Percentiles rank a stretch among this genome's conserved stretches.
These are phyloP conservation scores for Oreohelix idahoensis DNA, from an alignment of 1,140 invertebrate species.

Conservation along the genomic window DNA sequence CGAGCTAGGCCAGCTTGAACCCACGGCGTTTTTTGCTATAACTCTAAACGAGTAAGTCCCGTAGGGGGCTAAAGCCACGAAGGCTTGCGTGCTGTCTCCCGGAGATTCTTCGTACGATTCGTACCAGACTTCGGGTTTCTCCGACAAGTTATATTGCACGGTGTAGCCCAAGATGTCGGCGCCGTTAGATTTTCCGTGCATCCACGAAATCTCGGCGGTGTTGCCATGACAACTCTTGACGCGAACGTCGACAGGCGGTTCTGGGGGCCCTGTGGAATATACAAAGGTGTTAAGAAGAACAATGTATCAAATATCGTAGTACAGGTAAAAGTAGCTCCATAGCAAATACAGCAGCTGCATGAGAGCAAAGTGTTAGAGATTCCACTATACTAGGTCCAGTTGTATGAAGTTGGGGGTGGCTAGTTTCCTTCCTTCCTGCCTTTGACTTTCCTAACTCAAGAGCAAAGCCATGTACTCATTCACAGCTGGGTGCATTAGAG, in stretches of 20 bases:
- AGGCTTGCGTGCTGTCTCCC: constrained; percentile 32
- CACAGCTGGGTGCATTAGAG: no score
- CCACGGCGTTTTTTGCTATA: constrained; percentile 93
- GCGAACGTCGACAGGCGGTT: constrained; percentile 82
- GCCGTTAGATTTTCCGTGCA: constrained; percentile 86
- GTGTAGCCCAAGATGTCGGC: constrained; percentile 91
- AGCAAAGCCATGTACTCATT: no score
- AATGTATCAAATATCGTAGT: no score
- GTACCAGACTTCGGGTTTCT: constrained; percentile 92
- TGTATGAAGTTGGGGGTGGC: no score
- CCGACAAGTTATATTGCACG: constrained; percentile 95
- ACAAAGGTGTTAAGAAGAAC: no score
- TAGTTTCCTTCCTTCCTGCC: no score
- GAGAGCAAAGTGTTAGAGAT: no score
- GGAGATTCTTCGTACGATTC: constrained; percentile 60
- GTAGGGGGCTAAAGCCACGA: constrained; percentile 61
- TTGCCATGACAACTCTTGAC: constrained; percentile 77
- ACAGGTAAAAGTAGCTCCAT: no score
- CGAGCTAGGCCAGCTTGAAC: constrained; percentile 86
- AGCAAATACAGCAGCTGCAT: no score
- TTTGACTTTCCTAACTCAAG: no score
- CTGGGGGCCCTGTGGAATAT: constrained; percentile 85
- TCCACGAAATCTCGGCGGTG: constrained; percentile 81
- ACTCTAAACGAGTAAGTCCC: constrained; percentile 83
- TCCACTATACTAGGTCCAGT: no score